Percentiles rank a stretch among this genome's conserved stretches.
Evolutionary conservation across 2,888 invertebrate genomes (phyloP).

Genomic region (Cenopis cana): DNA sequence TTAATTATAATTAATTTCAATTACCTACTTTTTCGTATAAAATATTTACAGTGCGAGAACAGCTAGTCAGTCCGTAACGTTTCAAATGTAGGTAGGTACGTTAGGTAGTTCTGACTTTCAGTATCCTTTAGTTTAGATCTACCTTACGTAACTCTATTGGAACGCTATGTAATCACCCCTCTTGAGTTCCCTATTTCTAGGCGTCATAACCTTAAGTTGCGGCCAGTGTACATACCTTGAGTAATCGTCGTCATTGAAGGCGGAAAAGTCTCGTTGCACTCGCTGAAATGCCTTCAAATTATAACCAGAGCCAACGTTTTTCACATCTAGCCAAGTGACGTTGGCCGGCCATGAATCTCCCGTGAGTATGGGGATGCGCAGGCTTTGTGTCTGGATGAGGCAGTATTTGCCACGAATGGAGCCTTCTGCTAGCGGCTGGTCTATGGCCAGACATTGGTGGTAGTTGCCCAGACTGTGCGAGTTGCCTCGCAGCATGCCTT

Average conservation of each 20-base stretch:
- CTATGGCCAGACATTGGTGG: slow-evolving; percentile 48
- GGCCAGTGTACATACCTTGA: background rate
- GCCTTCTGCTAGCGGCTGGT: slow-evolving; percentile 32
- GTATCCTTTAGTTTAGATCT: no score
- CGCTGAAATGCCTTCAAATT: background rate
- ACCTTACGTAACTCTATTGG: no score
- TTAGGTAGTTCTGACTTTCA: no score
- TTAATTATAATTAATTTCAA: no score
- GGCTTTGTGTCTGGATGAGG: background rate
- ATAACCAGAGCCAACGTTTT: background rate
- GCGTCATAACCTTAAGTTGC: no score
- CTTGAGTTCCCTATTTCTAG: no score
- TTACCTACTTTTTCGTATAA: no score
- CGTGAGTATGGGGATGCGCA: slow-evolving; percentile 2
- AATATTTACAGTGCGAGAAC: no score
- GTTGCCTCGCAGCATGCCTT: slow-evolving; percentile 47
- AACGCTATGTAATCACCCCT: no score
- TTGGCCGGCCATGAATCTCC: background rate
- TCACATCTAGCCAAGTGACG: slow-evolving; percentile 9
- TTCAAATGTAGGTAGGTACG: no score
- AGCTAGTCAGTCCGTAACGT: no score
- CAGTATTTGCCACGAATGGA: slow-evolving; percentile 49
- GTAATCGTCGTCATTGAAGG: background rate
- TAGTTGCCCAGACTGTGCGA: slow-evolving; percentile 48
- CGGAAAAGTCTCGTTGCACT: background rate